Evolutionary conservation across 2,797 vertebrate genomes (phyloP), one percentile per base, ranked within the genome.

Genomic region (Microctenopoma steveboyesi): DNA sequence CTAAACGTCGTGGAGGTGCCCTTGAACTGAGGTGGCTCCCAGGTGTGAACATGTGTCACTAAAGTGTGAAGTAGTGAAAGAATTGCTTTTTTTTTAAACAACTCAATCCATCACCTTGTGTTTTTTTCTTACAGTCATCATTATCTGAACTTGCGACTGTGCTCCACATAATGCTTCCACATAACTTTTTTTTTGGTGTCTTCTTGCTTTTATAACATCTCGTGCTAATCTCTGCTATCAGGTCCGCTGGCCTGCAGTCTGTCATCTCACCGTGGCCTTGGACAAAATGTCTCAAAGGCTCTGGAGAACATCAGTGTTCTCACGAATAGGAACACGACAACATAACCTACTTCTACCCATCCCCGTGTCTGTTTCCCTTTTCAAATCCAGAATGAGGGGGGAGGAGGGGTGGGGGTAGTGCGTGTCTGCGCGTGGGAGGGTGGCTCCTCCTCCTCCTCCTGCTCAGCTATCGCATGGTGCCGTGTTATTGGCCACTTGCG

Each of bases 261-360:
- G 79, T 85, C 81, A 85, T 84, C 86, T 83, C 69, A 72, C 72
- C 64, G 15, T 59, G 79, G 86, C 92, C 90, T 91, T 91, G 92
- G 89, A 92, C 88, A 89, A 86, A 91, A 88, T 86, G 90, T 91
- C 90, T 88, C 88, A 30, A 5, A 86, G 87, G 88, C 86, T 67
- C 76, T 18, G 62, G 64, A 76, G 82, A 90, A 91, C 81, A 79
- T 89, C 82, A 83, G 87, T 78, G 83, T 91, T 90, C 83, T 88
- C 76, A 76, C 76, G 80, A 89, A 88, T 59, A 79, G 84, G 82
- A 91, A 90, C 86, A 90, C 87, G 86, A 90, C 83, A 91, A 90
- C 83, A 91, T 88, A 91, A 89, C 89, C 89, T 89, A 89, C 86
- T 89, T 91, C 82, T 70, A 76, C 64, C 76, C 78, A 72, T 79